phyloP scores from a whole-genome alignment of 2,797 vertebrate species.

The Chloroceryle amazona region DNA sequence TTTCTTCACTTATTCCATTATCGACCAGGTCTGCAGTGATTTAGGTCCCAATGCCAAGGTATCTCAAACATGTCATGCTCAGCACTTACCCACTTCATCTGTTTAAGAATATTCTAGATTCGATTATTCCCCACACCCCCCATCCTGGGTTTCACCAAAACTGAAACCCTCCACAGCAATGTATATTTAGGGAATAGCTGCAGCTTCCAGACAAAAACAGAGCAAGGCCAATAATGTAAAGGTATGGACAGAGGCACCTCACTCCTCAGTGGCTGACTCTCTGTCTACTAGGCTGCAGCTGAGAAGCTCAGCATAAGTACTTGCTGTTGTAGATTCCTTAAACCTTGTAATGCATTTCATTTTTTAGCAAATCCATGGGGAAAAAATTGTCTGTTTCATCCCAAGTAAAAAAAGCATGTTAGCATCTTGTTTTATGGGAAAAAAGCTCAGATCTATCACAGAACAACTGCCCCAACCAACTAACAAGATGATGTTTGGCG shows the following conservation, averaged over 20 bases:
- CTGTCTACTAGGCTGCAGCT: not conserved
- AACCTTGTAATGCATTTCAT: not conserved
- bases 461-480: not conserved
- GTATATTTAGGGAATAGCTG: not conserved
- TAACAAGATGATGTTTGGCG: not conserved
- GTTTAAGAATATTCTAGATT: not conserved
- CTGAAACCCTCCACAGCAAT: not conserved
- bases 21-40: fast-evolving
- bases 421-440: not conserved
- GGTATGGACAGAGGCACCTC: not conserved
- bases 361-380: not conserved
- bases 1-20: not conserved
- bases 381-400: not conserved
- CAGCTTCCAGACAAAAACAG: not conserved
- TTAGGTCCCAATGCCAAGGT: not conserved
- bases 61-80: not conserved
- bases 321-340: not conserved
- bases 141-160: not conserved
- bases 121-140: fast-evolving
- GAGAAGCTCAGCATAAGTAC: not conserved
- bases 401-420: not conserved
- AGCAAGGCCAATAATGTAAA: not conserved
- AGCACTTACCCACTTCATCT: not conserved
- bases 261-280: not conserved
- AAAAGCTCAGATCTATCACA: fast-evolving